Base-by-base conservation (phyloP, 2,888 invertebrate genomes). In the Acleris emargana region DNA sequence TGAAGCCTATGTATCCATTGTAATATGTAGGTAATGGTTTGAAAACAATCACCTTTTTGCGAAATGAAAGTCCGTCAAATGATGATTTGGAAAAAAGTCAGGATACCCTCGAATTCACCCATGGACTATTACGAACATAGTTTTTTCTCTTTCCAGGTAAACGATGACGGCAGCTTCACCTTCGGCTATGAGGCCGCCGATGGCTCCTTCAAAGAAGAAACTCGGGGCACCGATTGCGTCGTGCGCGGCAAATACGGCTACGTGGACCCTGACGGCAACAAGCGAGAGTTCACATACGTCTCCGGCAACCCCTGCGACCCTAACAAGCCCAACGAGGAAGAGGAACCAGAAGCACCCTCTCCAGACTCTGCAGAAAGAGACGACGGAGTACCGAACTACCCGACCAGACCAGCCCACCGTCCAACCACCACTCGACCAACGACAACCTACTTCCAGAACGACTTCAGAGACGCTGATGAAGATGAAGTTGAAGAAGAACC, bases 231-330 rank as follows among this genome's bases (percentile, higher is more conserved):
- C 0, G 97, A 97, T 87, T 97, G 97, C 83, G 96, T 97, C 0
- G 97, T 97, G 5, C 94, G 97, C 67, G 97, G 97, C 60, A 97
- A 97, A 84, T 97, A 97, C 84, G 97, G 97, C 22, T 97, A 97
- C 89, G 93, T 97, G 13, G 97, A 97, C 86, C 97, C 97, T 0
- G 96, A 97, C 70, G 97, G 97, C 73, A 96, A 97, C 88, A 96
- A 96, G 78, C 89, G 97, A 72, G 97, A 97, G 84, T 97, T 97
- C 87, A 96, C 96, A 5, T 97, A 97, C 86, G 97, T 97, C 0
- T 96, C 96, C 25, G 97, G 97, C 20, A 97, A 97, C 82, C 96
- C 97, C 0, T 97, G 97, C 80, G 97, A 97, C 79, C 97, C 97
- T 7, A 97, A 96, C 85, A 95, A 95, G n/a, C 95, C 95, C 0